Percentiles rank a stretch among this genome's conserved stretches.
Evolutionary conservation across 2,888 invertebrate species (phyloP).

Genomic region (Aelia acuminata): DNA sequence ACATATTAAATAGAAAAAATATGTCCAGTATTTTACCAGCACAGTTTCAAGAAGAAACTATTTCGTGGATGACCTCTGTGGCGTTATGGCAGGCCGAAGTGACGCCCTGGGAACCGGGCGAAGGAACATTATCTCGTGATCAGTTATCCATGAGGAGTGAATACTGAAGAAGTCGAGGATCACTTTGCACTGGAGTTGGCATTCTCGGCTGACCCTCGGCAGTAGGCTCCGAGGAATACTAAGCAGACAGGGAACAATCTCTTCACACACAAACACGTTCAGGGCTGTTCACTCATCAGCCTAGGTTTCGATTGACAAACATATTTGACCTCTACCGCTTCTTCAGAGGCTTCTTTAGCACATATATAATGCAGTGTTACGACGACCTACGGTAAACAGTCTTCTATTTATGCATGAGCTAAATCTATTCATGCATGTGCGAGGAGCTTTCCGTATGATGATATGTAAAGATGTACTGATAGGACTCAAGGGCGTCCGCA

Average conservation of each 20-base stretch:
- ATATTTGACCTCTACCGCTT: not conserved
- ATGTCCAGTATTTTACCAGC: not conserved
- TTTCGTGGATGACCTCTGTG: slow-evolving; percentile 20
- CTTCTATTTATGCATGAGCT: no score
- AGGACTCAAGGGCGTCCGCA: no score
- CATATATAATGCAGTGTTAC: not conserved
- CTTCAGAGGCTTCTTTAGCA: not conserved
- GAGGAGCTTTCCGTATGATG: no score
- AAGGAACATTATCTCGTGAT: slow-evolving; percentile 55
- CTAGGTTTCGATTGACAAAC: slow-evolving; percentile 24
- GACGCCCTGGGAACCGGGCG: slow-evolving; percentile 50
- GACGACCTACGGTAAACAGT: not conserved
- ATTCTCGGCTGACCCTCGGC: slow-evolving; percentile 33
- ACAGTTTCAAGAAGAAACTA: not conserved
- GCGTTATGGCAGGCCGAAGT: slow-evolving; percentile 29
- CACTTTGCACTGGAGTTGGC: not conserved
- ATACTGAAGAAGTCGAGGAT: slow-evolving; percentile 51
- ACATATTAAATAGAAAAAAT: not conserved
- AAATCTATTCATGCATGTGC: no score
- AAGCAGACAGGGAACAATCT: slow-evolving; percentile 9
- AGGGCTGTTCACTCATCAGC: not conserved
- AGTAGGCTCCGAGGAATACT: not conserved
- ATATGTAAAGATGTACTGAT: no score
- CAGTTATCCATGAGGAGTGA: slow-evolving; percentile 51
- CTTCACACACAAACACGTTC: slow-evolving; percentile 47